Conservation (phyloP, 2,113 vertebrate genomes). For the Pelobates fuscus region DNA sequence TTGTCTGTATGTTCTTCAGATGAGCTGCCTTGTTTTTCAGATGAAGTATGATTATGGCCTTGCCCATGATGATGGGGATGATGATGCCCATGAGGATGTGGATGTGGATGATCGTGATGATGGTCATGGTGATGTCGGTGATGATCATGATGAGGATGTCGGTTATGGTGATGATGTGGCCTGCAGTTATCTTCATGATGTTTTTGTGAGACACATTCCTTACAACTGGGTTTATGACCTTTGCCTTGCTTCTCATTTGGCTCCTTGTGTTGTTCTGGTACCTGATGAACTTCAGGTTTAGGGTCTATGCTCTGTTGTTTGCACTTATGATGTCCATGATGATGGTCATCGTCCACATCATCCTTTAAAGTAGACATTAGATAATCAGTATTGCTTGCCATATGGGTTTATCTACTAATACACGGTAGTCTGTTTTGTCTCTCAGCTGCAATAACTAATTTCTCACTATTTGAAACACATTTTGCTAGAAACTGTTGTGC, state of each 20-base stretch:
- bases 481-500: too few species aligned
- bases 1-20: conserved; percentile 31
- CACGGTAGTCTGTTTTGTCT: too few species aligned
- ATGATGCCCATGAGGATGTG: neutral
- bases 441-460: too few species aligned
- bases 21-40: conserved; percentile 10
- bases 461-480: too few species aligned
- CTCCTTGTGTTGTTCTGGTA: neutral
- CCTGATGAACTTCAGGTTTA: neutral
- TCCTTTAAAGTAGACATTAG: neutral
- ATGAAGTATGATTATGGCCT: neutral
- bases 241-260: neutral
- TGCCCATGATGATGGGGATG: neutral
- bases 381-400: neutral
- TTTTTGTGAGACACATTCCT: neutral
- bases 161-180: neutral
- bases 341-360: neutral
- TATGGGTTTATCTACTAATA: too few species aligned
- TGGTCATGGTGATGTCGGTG: neutral
- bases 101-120: neutral
- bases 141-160: neutral
- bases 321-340: neutral
- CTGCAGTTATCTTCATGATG: neutral
- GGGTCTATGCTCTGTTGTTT: neutral
- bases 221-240: neutral